Evolutionary conservation across 1,140 invertebrate species (phyloP).

Genomic region (Pomacea maculata): DNA sequence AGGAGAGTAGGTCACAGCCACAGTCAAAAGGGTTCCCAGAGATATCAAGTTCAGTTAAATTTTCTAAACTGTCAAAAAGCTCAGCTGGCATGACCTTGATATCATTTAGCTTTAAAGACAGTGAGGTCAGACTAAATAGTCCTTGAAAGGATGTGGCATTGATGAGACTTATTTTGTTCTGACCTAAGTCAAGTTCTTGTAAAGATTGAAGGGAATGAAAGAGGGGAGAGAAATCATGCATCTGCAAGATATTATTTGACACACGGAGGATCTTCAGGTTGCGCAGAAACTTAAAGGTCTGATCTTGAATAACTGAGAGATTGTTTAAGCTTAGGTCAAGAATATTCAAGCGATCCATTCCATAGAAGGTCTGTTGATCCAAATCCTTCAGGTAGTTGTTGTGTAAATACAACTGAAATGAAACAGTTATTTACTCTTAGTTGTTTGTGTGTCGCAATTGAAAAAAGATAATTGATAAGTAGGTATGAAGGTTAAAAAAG

Average conservation of each 20-base stretch:
- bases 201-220: slow-evolving; percentile 38
- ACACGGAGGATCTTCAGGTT: slow-evolving; percentile 41
- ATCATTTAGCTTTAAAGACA: slow-evolving; percentile 37
- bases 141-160: slow-evolving; percentile 28
- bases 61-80: slow-evolving; percentile 32
- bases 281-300: slow-evolving; percentile 40
- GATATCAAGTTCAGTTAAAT: slow-evolving; percentile 46
- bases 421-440: not conserved
- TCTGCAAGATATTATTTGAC: slow-evolving; percentile 39
- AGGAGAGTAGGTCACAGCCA: slow-evolving; percentile 43
- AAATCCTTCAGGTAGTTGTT: slow-evolving; percentile 40
- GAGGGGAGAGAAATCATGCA: slow-evolving; percentile 18
- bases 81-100: slow-evolving; percentile 32
- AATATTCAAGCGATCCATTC: slow-evolving; percentile 35
- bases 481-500: no score
- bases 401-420: slow-evolving; percentile 34
- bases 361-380: slow-evolving; percentile 42
- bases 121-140: slow-evolving; percentile 24
- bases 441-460: no score
- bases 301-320: slow-evolving; percentile 33
- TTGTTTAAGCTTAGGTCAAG: slow-evolving; percentile 48
- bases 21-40: slow-evolving; percentile 53
- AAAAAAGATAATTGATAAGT: no score
- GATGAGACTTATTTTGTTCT: slow-evolving; percentile 41
- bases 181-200: slow-evolving; percentile 41